phyloP scores from a whole-genome alignment of 2,888 invertebrate genomes.

The Coenonympha glycerion region DNA sequence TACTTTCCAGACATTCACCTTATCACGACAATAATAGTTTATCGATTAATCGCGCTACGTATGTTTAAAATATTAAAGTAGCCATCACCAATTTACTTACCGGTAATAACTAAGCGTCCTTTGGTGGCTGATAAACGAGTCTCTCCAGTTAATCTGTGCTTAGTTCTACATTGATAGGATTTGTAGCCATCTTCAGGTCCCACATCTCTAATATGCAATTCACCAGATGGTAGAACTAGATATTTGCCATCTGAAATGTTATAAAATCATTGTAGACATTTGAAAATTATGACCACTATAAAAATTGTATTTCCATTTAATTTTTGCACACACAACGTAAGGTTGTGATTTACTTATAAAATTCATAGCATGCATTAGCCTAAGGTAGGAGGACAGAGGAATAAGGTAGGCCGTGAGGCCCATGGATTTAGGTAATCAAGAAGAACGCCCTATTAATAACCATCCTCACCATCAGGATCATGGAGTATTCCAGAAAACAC shows the following conservation, averaged over 20 bases:
- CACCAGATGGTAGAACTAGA: constrained; percentile 94
- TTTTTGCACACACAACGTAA: constrained; percentile 47
- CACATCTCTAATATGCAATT: constrained; percentile 95
- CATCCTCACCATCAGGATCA: neutral
- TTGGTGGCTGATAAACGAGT: constrained; percentile 94
- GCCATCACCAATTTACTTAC: constrained; percentile 75
- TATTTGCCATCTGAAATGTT: constrained; percentile 90
- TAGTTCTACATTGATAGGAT: constrained; percentile 94
- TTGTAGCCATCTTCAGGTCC: constrained; percentile 96
- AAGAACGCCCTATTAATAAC: constrained; percentile 41
- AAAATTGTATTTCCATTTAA: constrained; percentile 8
- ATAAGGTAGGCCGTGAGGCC: constrained; percentile 77
- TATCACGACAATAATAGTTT: neutral
- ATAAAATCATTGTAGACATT: constrained; percentile 17
- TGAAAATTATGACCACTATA: neutral
- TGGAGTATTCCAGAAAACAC: constrained; percentile 14
- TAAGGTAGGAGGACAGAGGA: constrained; percentile 76
- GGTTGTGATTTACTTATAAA: constrained; percentile 69
- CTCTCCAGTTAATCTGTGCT: constrained; percentile 94
- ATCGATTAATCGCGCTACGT: constrained; percentile 29
- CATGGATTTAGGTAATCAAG: constrained; percentile 69
- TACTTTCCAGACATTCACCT: neutral
- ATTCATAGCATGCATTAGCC: constrained; percentile 58
- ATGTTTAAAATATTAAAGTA: neutral
- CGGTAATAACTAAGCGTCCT: constrained; percentile 95